phyloP scores from a whole-genome alignment of 2,888 invertebrate genomes.

The Dione vanillae region DNA sequence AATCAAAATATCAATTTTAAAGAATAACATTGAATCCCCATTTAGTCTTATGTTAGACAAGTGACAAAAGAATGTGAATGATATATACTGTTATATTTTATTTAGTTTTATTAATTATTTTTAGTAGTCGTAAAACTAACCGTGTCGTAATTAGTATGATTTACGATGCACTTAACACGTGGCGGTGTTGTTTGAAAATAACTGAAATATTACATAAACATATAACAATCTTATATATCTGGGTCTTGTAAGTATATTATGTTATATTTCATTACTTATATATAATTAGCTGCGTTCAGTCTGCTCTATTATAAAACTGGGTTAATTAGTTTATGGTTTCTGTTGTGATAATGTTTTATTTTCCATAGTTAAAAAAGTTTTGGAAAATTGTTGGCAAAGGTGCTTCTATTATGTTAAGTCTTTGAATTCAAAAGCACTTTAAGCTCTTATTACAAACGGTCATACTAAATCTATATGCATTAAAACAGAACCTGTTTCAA shows the following conservation, averaged over 20 bases:
- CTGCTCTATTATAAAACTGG: background rate
- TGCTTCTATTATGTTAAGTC: no score
- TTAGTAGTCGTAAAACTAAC: slow-evolving; percentile 32
- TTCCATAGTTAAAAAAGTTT: background rate
- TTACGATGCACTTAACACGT: slow-evolving; percentile 22
- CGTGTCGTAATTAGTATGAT: slow-evolving; percentile 28
- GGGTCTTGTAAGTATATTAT: slow-evolving; percentile 13
- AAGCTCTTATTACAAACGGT: background rate
- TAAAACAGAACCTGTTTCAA: no score
- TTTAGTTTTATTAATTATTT: slow-evolving; percentile 27
- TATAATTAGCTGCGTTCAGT: background rate
- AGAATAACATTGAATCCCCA: no score
- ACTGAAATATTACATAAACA: slow-evolving; percentile 19
- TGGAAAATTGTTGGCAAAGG: background rate
- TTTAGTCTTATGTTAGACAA: background rate
- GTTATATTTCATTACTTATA: background rate
- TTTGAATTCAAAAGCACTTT: background rate
- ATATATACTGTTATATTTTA: slow-evolving; percentile 20
- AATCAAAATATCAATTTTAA: no score
- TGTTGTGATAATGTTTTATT: no score
- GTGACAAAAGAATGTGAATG: background rate
- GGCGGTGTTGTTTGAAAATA: slow-evolving; percentile 20
- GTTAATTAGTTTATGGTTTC: background rate
- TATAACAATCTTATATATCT: slow-evolving; percentile 3
- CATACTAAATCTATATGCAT: no score